Evolutionary conservation across 2,888 invertebrate genomes (phyloP).

Genomic region (Tethea ocularis): DNA sequence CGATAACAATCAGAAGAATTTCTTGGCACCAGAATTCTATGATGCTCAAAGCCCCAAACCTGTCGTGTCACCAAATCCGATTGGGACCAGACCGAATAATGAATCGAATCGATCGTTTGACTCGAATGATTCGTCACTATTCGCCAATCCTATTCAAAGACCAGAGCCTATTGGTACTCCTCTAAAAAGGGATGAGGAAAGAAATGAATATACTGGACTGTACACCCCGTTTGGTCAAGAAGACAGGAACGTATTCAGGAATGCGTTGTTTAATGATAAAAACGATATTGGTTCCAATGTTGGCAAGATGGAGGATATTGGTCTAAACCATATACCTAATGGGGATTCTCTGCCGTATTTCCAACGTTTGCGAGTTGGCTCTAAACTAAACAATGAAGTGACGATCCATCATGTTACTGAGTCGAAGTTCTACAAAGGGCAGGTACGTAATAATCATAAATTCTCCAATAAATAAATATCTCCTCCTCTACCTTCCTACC

Average conservation of each 20-base stretch:
- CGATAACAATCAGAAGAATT: slow-evolving; percentile 59
- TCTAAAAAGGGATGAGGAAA: slow-evolving; percentile 28
- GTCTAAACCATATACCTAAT: slow-evolving; percentile 44
- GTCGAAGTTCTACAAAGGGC: slow-evolving; percentile 74
- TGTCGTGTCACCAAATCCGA: slow-evolving; percentile 71
- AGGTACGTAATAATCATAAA: slow-evolving; percentile 50
- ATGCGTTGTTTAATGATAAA: slow-evolving; percentile 69
- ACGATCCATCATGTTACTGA: slow-evolving; percentile 77
- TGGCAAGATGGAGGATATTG: slow-evolving; percentile 41
- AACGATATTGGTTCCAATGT: slow-evolving; percentile 33
- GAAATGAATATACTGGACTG: slow-evolving; percentile 36
- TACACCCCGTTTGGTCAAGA: slow-evolving; percentile 76
- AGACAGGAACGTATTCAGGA: slow-evolving; percentile 69
- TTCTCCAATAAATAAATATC: no score
- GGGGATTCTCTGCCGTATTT: slow-evolving; percentile 75
- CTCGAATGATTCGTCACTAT: slow-evolving; percentile 55
- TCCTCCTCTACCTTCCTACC: no score
- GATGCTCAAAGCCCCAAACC: slow-evolving; percentile 60
- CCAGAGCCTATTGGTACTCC: slow-evolving; percentile 68
- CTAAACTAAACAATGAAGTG: slow-evolving; percentile 73
- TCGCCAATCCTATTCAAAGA: slow-evolving; percentile 57
- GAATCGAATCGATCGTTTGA: slow-evolving; percentile 49
- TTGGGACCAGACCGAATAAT: slow-evolving; percentile 62
- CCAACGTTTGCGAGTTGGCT: slow-evolving; percentile 69
- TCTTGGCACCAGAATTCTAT: slow-evolving; percentile 63